Conservation (phyloP, 2,797 vertebrate genomes). For the Argya squamiceps region DNA sequence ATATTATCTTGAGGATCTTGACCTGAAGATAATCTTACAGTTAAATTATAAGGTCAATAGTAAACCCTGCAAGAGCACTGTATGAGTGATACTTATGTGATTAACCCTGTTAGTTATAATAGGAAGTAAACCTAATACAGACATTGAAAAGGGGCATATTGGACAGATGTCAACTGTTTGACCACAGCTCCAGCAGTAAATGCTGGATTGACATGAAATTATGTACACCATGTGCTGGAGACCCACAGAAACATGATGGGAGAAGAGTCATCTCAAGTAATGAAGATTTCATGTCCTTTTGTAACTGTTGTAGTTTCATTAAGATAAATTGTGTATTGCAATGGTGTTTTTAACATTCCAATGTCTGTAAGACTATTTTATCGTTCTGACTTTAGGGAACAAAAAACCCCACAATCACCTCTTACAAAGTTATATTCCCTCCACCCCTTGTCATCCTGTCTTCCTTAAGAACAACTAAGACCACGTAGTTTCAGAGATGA, state of each 20-base stretch:
- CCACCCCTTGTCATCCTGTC: rapidly evolving
- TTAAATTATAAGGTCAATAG: neutral
- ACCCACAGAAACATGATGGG: neutral
- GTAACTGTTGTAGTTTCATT: neutral
- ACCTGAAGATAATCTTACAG: neutral
- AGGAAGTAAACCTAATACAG: neutral
- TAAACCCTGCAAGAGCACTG: neutral
- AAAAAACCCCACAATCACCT: rapidly evolving
- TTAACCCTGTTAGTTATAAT: neutral
- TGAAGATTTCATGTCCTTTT: neutral
- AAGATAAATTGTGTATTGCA: neutral
- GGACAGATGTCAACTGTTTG: neutral
- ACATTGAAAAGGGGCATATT: neutral
- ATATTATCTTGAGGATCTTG: neutral
- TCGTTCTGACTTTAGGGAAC: neutral
- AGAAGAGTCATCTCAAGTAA: neutral
- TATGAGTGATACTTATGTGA: neutral
- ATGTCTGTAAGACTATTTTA: neutral
- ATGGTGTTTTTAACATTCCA: neutral
- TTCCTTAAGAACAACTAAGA: neutral
- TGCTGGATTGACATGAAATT: neutral
- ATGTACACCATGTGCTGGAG: neutral
- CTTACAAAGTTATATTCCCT: neutral
- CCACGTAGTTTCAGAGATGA: neutral
- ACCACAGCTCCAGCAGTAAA: neutral